Evolutionary conservation across 2,113 vertebrate genomes (phyloP), one percentile per base, ranked within the genome.

Genomic region (Rousettus leschenaultii): DNA sequence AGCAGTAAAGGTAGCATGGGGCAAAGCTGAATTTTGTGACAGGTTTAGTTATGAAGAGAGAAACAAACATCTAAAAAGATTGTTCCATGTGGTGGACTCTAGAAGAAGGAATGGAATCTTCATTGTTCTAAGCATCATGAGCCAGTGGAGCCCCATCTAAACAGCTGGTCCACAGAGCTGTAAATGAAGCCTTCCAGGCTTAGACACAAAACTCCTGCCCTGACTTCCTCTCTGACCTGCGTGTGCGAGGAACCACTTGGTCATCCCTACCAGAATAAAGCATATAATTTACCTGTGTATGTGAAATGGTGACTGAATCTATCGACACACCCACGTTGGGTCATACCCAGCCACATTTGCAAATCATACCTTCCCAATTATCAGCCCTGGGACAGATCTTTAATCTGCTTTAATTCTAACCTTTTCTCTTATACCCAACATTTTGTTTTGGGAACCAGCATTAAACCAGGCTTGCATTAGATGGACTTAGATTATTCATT

Each of bases 401-500:
- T 63, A 59, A 91, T 7, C 1, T 79, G 11, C 11, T 63, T 77
- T 86, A 68, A 89, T 71, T 73, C 18, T 55, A 84, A 61, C 30
- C 19, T 22, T 70, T 78, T 86, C 14, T 35, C 30, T 28, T 59
- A 7, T 18, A 30, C 7, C 61, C 75, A 95, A 18, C 53, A 35
- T 86, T 92, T 74, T 74, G 45, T 43, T 65, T 93, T 93, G 38
- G 59, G 7, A 38, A 40, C 15, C 68, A 93, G 73, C 28, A 59
- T 57, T 15, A 57, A 28, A 53, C 43, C 6, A 51, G 10, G 14
- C 35, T 85, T 48, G 0, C 16, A 15, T 59, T 70, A 45, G 15
- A 59, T 7, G 13, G 30, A 61, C 7, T 75, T 86, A 53, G 45
- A 88, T 73, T 75, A 83, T 65, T 61, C 21, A 22, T 55, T 38